phyloP scores from a whole-genome alignment of 2,113 vertebrate species.

The Hiodon tergisus region DNA sequence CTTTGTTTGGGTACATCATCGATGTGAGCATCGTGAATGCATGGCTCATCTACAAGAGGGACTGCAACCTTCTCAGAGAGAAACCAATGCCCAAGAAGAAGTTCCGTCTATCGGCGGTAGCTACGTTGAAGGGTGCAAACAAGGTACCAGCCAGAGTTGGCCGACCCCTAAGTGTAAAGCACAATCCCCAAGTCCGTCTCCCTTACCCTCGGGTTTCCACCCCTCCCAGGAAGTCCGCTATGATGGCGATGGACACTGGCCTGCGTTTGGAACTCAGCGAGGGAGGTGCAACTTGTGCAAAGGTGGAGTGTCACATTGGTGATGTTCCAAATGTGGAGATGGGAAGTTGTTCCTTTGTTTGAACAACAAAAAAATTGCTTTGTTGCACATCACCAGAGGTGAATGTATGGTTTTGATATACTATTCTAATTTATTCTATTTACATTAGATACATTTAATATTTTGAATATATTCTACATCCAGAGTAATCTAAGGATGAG shows the following conservation, averaged over 20 bases:
- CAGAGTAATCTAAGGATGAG: no score
- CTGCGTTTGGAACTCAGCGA: neutral
- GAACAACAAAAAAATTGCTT: constrained; percentile 18
- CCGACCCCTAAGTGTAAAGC: constrained; percentile 5
- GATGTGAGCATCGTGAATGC: constrained; percentile 5
- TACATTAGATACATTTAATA: no score
- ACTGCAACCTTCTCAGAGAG: constrained; percentile 24
- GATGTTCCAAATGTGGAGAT: constrained; percentile 10
- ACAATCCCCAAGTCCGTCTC: constrained; percentile 7
- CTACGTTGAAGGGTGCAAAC: constrained; percentile 13
- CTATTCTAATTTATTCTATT: no score
- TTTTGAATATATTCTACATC: no score
- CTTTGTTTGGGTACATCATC: constrained; percentile 16
- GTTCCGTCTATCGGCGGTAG: constrained; percentile 28
- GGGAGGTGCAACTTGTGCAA: constrained; percentile 14
- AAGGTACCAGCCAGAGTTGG: constrained; percentile 1
- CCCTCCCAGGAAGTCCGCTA: neutral
- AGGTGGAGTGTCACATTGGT: constrained; percentile 12
- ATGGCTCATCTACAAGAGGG: constrained; percentile 14
- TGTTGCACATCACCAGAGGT: constrained; percentile 7
- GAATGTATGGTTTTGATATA: constrained; percentile 1
- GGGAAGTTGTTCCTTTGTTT: constrained; percentile 16
- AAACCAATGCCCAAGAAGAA: constrained; percentile 14
- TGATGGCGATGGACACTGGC: constrained; percentile 11
- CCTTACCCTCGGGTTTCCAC: neutral